Evolutionary conservation across 2,888 invertebrate species (phyloP), one percentile per base, ranked within the genome.

Genomic region (Tiphia femorata): DNA sequence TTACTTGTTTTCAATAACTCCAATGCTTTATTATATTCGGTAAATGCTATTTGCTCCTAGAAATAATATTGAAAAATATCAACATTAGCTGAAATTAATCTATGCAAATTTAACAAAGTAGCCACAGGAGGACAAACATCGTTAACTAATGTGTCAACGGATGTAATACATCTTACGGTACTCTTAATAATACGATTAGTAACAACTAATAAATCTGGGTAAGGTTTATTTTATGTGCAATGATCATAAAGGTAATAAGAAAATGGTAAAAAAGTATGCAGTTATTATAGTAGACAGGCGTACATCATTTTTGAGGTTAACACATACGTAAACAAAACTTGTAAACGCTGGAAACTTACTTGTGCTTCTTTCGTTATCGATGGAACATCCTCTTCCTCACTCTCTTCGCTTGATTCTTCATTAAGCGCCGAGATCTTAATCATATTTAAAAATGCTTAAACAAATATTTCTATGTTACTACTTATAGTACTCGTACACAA

Each of bases 21-120:
- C 41, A 95, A 85, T 6, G 93, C 93, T 82, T 90, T 90, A 56
- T 92, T 90, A 79, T 95, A 96, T 69, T 92, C 88, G 47, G 91
- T 88, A 43, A 93, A 86, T 0, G 93, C 93, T 66, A 93, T 92
- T 80, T 94, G 92, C 85, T 95, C 95, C 88, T 91, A 76, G 0
- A 42, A 33, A 7, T 16, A 3, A 3, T 30, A 8, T 14, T 20
- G 37, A 38, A 14, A 30, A 38, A 3, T 41, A 40, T 5, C 5
- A 21, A 33, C 2, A 23, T 44, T 4, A 33, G n/a, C n/a, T n/a
- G n/a, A n/a, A n/a, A n/a, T n/a, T n/a, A n/a, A n/a, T n/a, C n/a
- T n/a, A n/a, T n/a, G n/a, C n/a, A n/a, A n/a, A n/a, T n/a, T n/a
- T n/a, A n/a, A n/a, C n/a, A n/a, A n/a, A n/a, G n/a, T n/a, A n/a